Evolutionary conservation across 2,888 invertebrate species (phyloP).

Genomic region (Brachycybe producta): DNA sequence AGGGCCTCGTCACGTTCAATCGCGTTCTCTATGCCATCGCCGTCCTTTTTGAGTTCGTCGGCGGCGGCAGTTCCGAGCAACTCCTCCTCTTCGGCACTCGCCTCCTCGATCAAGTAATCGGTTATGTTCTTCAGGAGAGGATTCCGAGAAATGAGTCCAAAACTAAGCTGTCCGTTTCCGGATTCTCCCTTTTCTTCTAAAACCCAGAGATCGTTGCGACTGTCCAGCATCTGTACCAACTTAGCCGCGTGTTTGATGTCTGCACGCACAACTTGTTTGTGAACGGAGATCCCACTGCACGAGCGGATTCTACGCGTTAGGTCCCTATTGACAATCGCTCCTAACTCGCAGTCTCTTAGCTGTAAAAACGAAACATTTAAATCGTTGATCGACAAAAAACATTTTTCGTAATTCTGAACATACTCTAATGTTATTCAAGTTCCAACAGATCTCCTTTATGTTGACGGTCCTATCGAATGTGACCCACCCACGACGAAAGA

Average conservation of each 20-base stretch:
- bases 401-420: slow-evolving; percentile 25
- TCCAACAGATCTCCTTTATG: slow-evolving; percentile 99
- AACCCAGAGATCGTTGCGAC: slow-evolving; percentile 66
- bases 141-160: slow-evolving; percentile 44
- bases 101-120: slow-evolving; percentile 94
- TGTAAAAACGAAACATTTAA: slow-evolving; percentile 30
- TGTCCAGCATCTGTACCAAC: slow-evolving; percentile 80
- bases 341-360: slow-evolving; percentile 80
- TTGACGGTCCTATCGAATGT: slow-evolving; percentile 93
- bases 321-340: slow-evolving; percentile 93
- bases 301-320: slow-evolving; percentile 83
- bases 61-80: slow-evolving; percentile 46
- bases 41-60: slow-evolving; percentile 39
- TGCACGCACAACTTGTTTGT: slow-evolving; percentile 72
- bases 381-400: not conserved
- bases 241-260: slow-evolving; percentile 87
- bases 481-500: slow-evolving; percentile 96
- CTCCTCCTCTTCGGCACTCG: slow-evolving; percentile 95
- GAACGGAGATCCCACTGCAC: slow-evolving; percentile 77
- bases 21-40: slow-evolving; percentile 23
- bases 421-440: slow-evolving; percentile 83
- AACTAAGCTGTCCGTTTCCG: slow-evolving; percentile 21
- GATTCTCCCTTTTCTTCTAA: slow-evolving; percentile 27
- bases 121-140: slow-evolving; percentile 93
- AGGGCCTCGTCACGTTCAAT: slow-evolving; percentile 58